Evolutionary conservation across 2,113 vertebrate species (phyloP), one percentile per base, ranked within the genome.

Genomic region (Erythrocercus mccallii): DNA sequence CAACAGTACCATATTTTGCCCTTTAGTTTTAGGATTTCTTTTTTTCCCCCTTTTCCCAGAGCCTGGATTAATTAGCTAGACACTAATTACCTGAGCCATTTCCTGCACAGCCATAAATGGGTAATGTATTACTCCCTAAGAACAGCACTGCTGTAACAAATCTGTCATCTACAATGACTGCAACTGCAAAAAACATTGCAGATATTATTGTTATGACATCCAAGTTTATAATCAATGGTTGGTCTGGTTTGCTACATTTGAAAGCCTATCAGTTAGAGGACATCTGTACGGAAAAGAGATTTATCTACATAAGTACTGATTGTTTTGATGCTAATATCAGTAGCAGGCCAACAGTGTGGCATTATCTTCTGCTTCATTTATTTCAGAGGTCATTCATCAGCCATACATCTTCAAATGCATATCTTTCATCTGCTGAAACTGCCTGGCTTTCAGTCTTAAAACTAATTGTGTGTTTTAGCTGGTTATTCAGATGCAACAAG

Each of bases 21-120:
- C 48, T 95, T 94, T 72, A 58, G 6, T 65, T 71, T 71, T 8
- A 22, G 14, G 2, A 3, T 12, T 31, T 18, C 25, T 38, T 19
- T 37, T 35, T 24, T 58, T 16, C 24, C 6, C 10, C 5, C 17
- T 54, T 30, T 8, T 5, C 12, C 37, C 22, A 62, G 54, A 73
- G n/a, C 35, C 68, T 86, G 50, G 23, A 72, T 96, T 95, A 95
- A 95, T 91, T 95, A 95, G 21, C 14, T 82, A 88, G 62, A 35
- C 78, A 73, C 51, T 87, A 95, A 95, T 95, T 85, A 90, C 62
- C 64, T 58, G 87, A 77, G 60, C 79, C 57, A 95, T 95, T 95
- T 95, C 74, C 78, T 88, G 73, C 73, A 80, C 31, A 82, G 33
- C 44, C 53, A 57, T 90, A 91, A 92, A 90, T 54, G 54, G 42